Evolutionary conservation across 1,140 invertebrate genomes (phyloP), one percentile per base, ranked within the genome.

Genomic region (Leptonema lineaticorne): DNA sequence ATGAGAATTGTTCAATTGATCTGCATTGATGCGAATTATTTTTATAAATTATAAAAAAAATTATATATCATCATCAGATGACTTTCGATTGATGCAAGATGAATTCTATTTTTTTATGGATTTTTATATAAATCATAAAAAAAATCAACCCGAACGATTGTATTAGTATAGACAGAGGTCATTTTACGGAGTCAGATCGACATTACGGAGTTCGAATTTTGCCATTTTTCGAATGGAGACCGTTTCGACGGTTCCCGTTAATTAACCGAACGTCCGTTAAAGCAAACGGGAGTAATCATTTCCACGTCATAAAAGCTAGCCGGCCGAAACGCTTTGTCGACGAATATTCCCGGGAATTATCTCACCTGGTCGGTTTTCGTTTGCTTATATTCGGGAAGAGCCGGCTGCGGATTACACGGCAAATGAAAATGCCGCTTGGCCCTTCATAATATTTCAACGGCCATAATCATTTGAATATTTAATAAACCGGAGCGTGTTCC

Each of bases 251-350:
- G 46, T 58, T 16, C 60, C 37, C 41, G 30, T 59, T 65, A 68
- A 68, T 65, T 71, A 71, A 68, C 69, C 57, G 63, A 69, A 58
- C 30, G 65, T 24, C 37, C 48, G 69, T n/a, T n/a, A 67, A 62
- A 71, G 69, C 69, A 71, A 71, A 68, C 66, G 60, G 60, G 69
- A 28, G 66, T 71, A 71, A 71, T 71, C 69, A 71, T 71, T 71
- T 71, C 53, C 63, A 68, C 69, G 69, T 62, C 69, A 71, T 71
- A 71, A 71, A n/a, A 71, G 65, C 65, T 58, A 67, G 69, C 65
- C 45, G 60, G 62, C 56, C n/a, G 65, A 60, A 71, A 41, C 33
- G 56, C 64, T 70, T 63, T 62, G 45, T 53, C 24, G 50, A n/a
- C n/a, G n/a, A 53, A 8, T 53, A 53, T 60, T 46, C 26, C 14